These are phyloP conservation scores for Chrysaora quinquecirrha DNA, from an alignment of 30 jellyfish, hydroid and myxozoan genomes.

Conservation along the genomic window DNA sequence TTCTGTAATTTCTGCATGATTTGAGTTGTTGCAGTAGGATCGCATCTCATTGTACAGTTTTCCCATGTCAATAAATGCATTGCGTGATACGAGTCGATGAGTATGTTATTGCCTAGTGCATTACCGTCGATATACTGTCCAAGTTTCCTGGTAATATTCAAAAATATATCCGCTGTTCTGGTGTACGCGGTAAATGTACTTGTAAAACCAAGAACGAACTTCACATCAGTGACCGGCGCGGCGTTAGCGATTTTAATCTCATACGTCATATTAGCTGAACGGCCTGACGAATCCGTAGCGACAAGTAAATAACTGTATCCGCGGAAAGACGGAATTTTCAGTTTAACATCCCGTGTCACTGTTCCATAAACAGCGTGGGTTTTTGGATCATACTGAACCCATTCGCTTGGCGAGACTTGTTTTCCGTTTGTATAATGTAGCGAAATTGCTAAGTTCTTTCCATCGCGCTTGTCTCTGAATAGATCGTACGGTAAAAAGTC, in stretches of 20 bases:
- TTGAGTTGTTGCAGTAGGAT: slow-evolving; percentile 23
- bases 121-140: slow-evolving; percentile 32
- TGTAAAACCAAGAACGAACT: slow-evolving; percentile 59
- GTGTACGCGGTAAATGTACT: neutral
- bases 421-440: slow-evolving; percentile 62
- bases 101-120: slow-evolving; percentile 6
- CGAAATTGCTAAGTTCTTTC: slow-evolving; percentile 11
- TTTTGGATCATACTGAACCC: slow-evolving; percentile 70
- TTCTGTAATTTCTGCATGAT: slow-evolving; percentile 50
- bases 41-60: slow-evolving; percentile 61
- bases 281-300: slow-evolving; percentile 88
- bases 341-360: slow-evolving; percentile 42
- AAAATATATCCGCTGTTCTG: slow-evolving; percentile 27
- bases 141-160: slow-evolving; percentile 34
- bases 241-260: slow-evolving; percentile 43
- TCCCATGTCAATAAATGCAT: slow-evolving; percentile 16
- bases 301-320: slow-evolving; percentile 49
- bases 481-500: slow-evolving; percentile 15
- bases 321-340: slow-evolving; percentile 6
- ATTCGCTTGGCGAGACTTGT: slow-evolving; percentile 55
- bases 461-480: slow-evolving; percentile 55
- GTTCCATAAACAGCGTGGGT: slow-evolving; percentile 73
- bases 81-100: slow-evolving; percentile 10
- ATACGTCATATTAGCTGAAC: slow-evolving; percentile 78
- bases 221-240: slow-evolving; percentile 26